Conservation (phyloP, 2,113 vertebrate species). For the Cettia cetti region DNA sequence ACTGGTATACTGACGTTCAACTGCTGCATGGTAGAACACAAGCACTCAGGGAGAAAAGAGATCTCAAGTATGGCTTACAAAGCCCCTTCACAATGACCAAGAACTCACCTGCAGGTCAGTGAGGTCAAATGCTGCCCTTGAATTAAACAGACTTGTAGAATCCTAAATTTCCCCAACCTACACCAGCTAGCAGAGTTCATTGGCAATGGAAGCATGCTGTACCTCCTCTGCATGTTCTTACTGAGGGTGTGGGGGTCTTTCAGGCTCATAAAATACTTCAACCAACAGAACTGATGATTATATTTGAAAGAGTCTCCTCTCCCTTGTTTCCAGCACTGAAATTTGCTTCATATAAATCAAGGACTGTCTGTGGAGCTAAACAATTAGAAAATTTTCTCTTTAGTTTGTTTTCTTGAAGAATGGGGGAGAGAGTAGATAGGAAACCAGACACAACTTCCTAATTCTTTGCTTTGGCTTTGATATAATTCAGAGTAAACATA, state of each 20-base stretch:
- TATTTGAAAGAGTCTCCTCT: not conserved
- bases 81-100: not conserved
- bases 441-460: not conserved
- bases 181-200: not conserved
- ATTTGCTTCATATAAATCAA: not conserved
- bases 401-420: not conserved
- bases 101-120: not conserved
- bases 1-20: not conserved
- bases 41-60: not conserved
- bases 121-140: not conserved
- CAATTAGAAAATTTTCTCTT: not conserved
- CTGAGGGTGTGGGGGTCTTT: fast-evolving
- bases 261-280: not conserved
- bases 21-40: not conserved
- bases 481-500: not conserved
- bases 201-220: not conserved
- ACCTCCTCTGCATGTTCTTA: not conserved
- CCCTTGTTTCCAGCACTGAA: not conserved
- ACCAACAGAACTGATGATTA: not conserved
- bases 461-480: not conserved
- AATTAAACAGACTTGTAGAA: not conserved
- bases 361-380: not conserved
- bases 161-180: not conserved
- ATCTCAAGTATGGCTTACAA: fast-evolving
- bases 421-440: not conserved